Evolutionary conservation across 2,888 invertebrate genomes (phyloP).

Genomic region (Caenorhabditis japonica): DNA sequence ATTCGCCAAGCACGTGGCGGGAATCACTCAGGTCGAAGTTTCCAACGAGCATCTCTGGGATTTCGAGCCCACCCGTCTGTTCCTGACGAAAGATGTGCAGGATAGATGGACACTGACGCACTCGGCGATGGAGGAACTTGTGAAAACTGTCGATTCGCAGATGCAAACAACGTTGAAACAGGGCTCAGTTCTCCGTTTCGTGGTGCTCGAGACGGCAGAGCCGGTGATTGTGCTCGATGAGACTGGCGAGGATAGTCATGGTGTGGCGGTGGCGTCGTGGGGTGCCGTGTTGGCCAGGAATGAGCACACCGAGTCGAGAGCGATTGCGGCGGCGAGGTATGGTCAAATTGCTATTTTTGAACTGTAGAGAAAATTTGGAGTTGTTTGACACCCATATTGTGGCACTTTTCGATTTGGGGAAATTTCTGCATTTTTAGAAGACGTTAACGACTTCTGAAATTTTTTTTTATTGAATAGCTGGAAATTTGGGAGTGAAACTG

Average conservation of each 20-base stretch:
- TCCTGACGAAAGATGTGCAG: constrained; percentile 63
- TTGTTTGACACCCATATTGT: too few relatives aligned
- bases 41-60: constrained; percentile 71
- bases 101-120: constrained; percentile 59
- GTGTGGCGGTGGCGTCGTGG: constrained; percentile 72
- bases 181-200: constrained; percentile 52
- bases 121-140: constrained; percentile 48
- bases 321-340: constrained; percentile 54
- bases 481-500: too few relatives aligned
- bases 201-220: constrained; percentile 52
- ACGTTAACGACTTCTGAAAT: too few relatives aligned
- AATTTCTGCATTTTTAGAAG: too few relatives aligned
- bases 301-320: constrained; percentile 48
- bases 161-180: constrained; percentile 53
- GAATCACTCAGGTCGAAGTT: constrained; percentile 50
- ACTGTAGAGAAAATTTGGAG: too few relatives aligned
- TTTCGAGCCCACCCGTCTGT: constrained; percentile 59
- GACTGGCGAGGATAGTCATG: constrained; percentile 60
- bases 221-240: constrained; percentile 59
- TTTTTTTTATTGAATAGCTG: too few relatives aligned
- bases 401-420: too few relatives aligned
- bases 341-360: too few relatives aligned
- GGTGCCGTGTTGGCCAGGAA: constrained; percentile 68
- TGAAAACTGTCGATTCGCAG: constrained; percentile 57
- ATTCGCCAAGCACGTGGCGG: constrained; percentile 44